phyloP scores from a whole-genome alignment of 2,113 vertebrate species.

The Caloenas nicobarica region DNA sequence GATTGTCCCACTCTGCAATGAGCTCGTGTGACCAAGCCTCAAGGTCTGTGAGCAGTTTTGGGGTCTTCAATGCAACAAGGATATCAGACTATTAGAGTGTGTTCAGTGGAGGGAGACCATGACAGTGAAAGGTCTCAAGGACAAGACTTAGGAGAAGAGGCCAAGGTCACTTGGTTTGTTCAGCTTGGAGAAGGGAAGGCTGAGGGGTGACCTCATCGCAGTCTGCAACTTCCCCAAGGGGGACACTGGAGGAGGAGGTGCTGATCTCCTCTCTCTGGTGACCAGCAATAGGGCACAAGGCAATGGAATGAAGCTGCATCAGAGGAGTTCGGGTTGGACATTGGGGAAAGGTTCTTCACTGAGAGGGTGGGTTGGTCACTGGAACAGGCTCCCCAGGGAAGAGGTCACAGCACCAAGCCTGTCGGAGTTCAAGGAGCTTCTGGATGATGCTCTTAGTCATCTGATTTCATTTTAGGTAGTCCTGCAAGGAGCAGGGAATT shows the following conservation, averaged over 20 bases:
- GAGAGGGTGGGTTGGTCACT: not conserved
- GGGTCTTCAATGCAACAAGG: not conserved
- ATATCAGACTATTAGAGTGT: not conserved
- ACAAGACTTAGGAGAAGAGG: not conserved
- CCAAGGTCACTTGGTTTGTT: not conserved
- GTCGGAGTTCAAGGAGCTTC: not conserved
- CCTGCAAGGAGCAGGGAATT: not conserved
- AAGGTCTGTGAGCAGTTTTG: not conserved
- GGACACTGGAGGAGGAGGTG: accelerated
- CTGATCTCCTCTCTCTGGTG: not conserved
- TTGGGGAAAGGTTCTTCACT: not conserved
- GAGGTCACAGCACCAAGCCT: not conserved
- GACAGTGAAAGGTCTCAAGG: not conserved
- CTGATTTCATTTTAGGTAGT: not conserved
- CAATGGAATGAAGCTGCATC: not conserved
- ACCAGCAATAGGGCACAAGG: not conserved
- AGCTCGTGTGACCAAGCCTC: not conserved
- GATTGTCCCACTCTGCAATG: too few species aligned
- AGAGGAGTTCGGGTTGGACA: not conserved
- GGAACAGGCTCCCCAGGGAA: not conserved
- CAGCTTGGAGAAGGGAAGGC: not conserved
- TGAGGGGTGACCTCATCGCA: not conserved
- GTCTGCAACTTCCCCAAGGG: not conserved
- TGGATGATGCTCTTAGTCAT: not conserved
- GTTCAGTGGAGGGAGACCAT: not conserved